Percentiles rank a stretch among this genome's conserved stretches.
Conservation (phyloP, 2,113 vertebrate genomes). For the Lipophrys pholis region DNA sequence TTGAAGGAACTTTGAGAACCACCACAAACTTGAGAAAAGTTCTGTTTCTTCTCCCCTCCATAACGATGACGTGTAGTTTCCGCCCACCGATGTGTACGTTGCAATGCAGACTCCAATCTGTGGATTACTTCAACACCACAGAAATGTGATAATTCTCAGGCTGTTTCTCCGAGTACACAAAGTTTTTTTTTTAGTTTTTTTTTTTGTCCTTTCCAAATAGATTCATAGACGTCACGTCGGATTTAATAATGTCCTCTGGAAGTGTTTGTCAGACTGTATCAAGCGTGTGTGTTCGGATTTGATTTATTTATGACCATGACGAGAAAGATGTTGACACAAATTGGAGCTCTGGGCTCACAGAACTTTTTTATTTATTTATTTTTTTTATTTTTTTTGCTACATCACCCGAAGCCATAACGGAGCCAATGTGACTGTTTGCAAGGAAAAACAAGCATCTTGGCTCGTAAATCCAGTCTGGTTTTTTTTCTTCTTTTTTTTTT, state of each 20-base stretch:
- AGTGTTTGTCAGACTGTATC: not conserved
- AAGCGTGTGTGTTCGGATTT: not conserved
- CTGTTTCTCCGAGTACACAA: not conserved
- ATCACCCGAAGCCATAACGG: not conserved
- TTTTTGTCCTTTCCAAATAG: not conserved
- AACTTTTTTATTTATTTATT: not conserved
- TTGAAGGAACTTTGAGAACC: too few species aligned
- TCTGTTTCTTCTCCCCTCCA: too few species aligned
- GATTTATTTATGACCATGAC: not conserved
- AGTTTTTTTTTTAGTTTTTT: not conserved
- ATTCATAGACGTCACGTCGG: not conserved
- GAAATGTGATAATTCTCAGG: not conserved
- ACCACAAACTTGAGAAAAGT: too few species aligned
- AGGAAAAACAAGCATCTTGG: constrained; percentile 27
- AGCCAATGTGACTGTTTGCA: not conserved
- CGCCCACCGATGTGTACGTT: too few species aligned
- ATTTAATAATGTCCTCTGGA: not conserved
- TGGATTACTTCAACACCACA: not conserved
- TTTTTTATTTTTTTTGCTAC: not conserved
- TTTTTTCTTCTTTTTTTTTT: not conserved
- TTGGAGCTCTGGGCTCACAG: not conserved
- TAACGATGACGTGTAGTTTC: not conserved
- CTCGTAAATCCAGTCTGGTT: not conserved
- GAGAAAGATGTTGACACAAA: not conserved
- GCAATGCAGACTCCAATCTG: not conserved